phyloP scores from a whole-genome alignment of 2,888 invertebrate genomes.

The Tyria jacobaeae region DNA sequence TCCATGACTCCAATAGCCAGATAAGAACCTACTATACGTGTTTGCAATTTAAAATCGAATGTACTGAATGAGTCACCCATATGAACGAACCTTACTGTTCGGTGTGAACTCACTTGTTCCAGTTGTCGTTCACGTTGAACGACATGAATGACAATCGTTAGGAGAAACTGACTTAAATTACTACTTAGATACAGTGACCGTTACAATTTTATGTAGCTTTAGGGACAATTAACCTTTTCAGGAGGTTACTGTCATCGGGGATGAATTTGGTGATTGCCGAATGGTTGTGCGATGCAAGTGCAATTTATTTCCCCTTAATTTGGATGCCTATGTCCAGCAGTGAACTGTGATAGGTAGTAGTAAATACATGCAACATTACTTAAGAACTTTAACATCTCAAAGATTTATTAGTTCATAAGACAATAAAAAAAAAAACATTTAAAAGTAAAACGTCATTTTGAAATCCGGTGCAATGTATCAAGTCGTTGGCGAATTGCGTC shows the following conservation, averaged over 20 bases:
- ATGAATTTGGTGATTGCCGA: neutral
- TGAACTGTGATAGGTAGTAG: too few relatives aligned
- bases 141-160: constrained; percentile 32
- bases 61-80: constrained; percentile 18
- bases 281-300: too few relatives aligned
- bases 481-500: constrained; percentile 1
- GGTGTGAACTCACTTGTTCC: constrained; percentile 29
- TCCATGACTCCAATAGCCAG: neutral
- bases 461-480: neutral
- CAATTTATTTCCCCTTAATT: too few relatives aligned
- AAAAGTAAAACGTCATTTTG: neutral
- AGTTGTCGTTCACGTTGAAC: constrained; percentile 27
- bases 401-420: too few relatives aligned
- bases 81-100: constrained; percentile 24
- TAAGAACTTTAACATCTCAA: too few relatives aligned
- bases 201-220: constrained; percentile 18
- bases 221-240: constrained; percentile 4
- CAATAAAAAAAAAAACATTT: too few relatives aligned
- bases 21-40: constrained; percentile 5
- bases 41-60: constrained; percentile 18
- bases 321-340: too few relatives aligned
- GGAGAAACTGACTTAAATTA: constrained; percentile 19
- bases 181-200: constrained; percentile 21
- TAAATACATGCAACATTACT: too few relatives aligned
- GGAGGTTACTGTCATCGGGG: neutral